Conservation (phyloP, 2,113 vertebrate genomes). For the Seriola quinqueradiata region DNA sequence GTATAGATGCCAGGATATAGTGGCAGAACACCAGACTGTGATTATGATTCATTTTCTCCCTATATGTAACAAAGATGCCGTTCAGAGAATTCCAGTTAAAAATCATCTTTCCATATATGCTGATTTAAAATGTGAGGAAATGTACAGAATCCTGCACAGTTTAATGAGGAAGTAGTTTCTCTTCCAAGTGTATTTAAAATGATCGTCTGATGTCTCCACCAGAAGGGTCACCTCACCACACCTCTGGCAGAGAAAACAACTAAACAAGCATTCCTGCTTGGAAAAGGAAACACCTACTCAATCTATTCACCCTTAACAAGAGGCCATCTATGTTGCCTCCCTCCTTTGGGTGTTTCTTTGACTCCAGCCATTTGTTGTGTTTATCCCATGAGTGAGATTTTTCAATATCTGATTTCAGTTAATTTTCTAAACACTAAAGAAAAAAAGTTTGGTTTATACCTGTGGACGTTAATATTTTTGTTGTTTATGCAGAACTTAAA, state of each 20-base stretch:
- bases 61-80: slow-evolving; percentile 18
- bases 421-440: too few species aligned
- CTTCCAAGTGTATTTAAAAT: not conserved
- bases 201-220: not conserved
- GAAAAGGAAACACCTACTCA: not conserved
- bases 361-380: too few species aligned
- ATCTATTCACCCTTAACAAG: too few species aligned
- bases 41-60: slow-evolving; percentile 49
- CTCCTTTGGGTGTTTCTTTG: too few species aligned
- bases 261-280: not conserved
- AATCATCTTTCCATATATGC: not conserved
- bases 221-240: not conserved
- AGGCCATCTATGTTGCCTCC: too few species aligned
- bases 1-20: slow-evolving; percentile 20
- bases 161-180: not conserved
- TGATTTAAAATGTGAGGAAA: not conserved
- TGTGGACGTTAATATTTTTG: too few species aligned
- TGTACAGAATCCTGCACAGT: not conserved
- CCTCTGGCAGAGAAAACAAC: not conserved
- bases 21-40: slow-evolving; percentile 12
- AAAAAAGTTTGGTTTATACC: too few species aligned
- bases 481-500: too few species aligned
- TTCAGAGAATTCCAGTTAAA: not conserved
- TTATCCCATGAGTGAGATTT: too few species aligned
- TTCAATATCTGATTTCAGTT: too few species aligned